phyloP scores from a whole-genome alignment of 2,888 invertebrate genomes.

The Orchesella flavescens region DNA sequence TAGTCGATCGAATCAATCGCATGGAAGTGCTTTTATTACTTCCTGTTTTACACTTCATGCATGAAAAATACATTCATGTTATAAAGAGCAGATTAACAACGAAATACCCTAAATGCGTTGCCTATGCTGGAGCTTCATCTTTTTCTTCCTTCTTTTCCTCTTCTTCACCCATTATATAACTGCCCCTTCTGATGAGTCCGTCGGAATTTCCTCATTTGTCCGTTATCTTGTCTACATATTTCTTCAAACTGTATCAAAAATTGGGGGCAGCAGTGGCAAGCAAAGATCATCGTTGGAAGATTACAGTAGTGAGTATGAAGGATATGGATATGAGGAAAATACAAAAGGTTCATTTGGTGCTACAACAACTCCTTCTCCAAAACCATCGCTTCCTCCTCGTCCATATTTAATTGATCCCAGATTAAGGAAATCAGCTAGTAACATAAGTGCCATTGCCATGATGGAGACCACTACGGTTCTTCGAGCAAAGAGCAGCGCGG shows the following conservation, averaged over 20 bases:
- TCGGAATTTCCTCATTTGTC: constrained; percentile 43
- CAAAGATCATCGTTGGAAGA: background rate
- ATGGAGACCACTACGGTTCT: constrained; percentile 9
- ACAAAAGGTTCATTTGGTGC: background rate
- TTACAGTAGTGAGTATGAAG: background rate
- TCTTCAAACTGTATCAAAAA: constrained; percentile 32
- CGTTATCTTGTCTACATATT: constrained; percentile 48
- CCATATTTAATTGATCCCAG: background rate
- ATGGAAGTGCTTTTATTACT: background rate
- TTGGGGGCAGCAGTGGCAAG: constrained; percentile 22
- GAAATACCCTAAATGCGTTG: constrained; percentile 28
- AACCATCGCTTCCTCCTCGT: background rate
- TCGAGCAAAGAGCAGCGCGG: constrained; percentile 1
- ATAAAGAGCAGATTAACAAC: too few species aligned
- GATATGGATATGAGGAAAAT: background rate
- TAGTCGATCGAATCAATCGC: constrained; percentile 41
- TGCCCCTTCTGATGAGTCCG: constrained; percentile 42
- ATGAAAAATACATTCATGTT: too few species aligned
- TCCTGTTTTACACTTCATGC: too few species aligned
- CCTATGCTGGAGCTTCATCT: constrained; percentile 46
- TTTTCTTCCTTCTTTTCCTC: constrained; percentile 42
- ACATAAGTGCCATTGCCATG: background rate
- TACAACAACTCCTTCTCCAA: background rate
- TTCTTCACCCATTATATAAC: constrained; percentile 53
- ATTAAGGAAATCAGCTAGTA: background rate